These are phyloP conservation scores for Rotaria macrura DNA, from an alignment of 2,888 invertebrate species.

Conservation along the genomic window DNA sequence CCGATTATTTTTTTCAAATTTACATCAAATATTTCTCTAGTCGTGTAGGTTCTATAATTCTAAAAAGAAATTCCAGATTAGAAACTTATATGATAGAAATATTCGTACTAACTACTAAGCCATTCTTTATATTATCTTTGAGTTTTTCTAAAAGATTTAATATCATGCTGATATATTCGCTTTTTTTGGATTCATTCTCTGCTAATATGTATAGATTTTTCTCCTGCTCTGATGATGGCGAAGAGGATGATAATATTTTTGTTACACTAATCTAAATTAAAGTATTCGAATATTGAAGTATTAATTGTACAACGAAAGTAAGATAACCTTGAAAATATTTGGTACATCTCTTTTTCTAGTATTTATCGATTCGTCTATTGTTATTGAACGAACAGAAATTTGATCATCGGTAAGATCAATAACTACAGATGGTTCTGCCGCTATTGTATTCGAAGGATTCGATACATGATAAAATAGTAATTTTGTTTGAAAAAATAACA, in stretches of 20 bases:
- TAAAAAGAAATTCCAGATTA: too few relatives aligned
- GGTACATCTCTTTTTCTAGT: slow-evolving; percentile 92
- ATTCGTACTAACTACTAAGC: not conserved
- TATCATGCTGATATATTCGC: not conserved
- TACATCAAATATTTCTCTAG: not conserved
- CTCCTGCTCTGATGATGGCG: not conserved
- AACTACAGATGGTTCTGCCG: not conserved
- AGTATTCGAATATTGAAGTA: not conserved
- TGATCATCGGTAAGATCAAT: slow-evolving; percentile 62
- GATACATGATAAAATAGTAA: not conserved
- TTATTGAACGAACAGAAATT: slow-evolving; percentile 82
- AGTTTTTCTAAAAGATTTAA: not conserved
- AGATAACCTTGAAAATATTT: slow-evolving; percentile 73
- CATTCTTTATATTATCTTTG: not conserved
- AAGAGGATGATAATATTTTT: too few relatives aligned
- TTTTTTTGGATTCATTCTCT: not conserved
- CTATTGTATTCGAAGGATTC: not conserved
- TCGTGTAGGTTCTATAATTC: not conserved
- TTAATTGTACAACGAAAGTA: too few relatives aligned
- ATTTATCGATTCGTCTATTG: slow-evolving; percentile 92
- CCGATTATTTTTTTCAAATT: not conserved
- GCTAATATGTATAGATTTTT: not conserved
- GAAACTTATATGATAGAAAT: too few relatives aligned
- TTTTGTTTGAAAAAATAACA: not conserved
- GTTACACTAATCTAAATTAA: not conserved